A percentile compares a stretch with the other conserved stretches of the same genome.
Evolutionary conservation across 2,113 vertebrate genomes (phyloP).

Genomic region (Stegastes partitus): DNA sequence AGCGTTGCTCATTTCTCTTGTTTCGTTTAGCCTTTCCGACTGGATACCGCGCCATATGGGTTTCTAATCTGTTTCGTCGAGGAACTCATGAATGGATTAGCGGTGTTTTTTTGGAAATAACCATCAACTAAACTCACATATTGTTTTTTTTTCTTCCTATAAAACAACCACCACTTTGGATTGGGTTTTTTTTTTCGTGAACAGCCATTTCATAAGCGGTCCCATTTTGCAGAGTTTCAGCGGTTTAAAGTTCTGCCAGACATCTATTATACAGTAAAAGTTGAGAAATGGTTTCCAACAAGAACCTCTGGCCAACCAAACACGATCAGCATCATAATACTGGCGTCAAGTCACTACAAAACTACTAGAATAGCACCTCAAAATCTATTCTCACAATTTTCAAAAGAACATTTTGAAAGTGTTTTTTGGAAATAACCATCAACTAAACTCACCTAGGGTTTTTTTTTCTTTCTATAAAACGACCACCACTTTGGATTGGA

Average conservation of each 20-base stretch:
- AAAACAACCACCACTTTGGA: neutral
- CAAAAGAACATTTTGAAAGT: no score
- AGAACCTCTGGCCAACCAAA: no score
- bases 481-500: neutral
- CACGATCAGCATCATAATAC: no score
- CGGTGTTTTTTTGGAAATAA: conserved; percentile 10
- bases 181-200: neutral
- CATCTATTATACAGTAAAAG: neutral
- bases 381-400: no score
- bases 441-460: neutral
- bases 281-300: no score
- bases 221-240: neutral
- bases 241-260: conserved; percentile 4
- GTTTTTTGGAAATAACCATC: conserved; percentile 7
- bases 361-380: no score
- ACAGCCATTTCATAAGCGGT: neutral
- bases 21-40: conserved; percentile 33
- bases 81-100: conserved; percentile 12
- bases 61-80: conserved; percentile 34
- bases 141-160: neutral
- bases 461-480: neutral
- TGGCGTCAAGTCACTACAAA: no score
- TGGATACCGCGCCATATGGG: conserved; percentile 24
- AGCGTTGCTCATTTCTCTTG: conserved; percentile 39
- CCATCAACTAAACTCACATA: neutral